A percentile compares a stretch with the other conserved stretches of the same genome.
phyloP scores from a whole-genome alignment of 2,797 vertebrate genomes.

The Galaxias olidus region DNA sequence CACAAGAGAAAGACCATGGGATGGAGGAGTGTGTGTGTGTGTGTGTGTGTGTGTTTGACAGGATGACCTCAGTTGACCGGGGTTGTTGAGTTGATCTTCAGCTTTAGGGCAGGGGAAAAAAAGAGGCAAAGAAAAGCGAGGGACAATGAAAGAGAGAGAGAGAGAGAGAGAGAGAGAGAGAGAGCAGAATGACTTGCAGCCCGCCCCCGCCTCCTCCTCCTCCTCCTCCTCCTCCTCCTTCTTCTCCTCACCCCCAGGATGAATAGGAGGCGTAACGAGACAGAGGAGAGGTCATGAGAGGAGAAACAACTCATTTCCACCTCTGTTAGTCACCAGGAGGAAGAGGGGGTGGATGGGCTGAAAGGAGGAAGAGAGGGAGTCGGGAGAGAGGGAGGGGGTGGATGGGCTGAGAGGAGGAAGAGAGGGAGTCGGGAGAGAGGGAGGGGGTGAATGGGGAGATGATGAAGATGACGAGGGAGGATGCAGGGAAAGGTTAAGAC shows the following conservation, averaged over 20 bases:
- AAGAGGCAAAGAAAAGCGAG: not conserved
- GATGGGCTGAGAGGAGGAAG: not conserved
- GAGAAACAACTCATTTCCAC: too few species aligned
- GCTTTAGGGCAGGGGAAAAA: not conserved
- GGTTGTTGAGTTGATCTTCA: not conserved
- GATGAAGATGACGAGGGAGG: conserved; percentile 2
- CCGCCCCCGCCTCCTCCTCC: too few species aligned
- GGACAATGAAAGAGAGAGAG: not conserved
- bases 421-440: conserved; percentile 5
- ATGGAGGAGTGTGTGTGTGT: not conserved
- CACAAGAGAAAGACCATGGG: not conserved
- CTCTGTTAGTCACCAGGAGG: too few species aligned
- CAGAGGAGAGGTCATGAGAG: too few species aligned
- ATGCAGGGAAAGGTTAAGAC: not conserved
- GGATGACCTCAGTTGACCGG: conserved; percentile 5
- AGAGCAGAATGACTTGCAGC: too few species aligned
- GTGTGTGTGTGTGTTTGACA: not conserved
- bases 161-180: not conserved
- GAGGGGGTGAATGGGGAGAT: not conserved
- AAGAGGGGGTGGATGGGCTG: not conserved
- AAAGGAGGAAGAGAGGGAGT: not conserved
- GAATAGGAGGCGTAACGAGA: too few species aligned
- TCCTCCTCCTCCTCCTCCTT: too few species aligned
- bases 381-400: not conserved
- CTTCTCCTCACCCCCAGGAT: too few species aligned